Conservation (phyloP, 2,113 vertebrate genomes). For the Rhagologus leucostigma region DNA sequence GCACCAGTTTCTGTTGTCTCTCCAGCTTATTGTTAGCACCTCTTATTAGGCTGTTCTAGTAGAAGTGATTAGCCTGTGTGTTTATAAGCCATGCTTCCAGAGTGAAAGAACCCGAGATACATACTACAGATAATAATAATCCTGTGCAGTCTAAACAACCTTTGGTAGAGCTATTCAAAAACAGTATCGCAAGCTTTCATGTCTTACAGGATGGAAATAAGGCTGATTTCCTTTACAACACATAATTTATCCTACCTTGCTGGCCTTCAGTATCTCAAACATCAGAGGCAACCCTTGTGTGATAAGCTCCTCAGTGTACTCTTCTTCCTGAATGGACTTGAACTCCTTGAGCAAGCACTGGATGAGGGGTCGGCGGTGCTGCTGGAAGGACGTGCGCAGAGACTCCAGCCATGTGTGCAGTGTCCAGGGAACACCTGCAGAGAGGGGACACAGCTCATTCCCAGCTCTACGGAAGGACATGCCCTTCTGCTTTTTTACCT, state of each 20-base stretch:
- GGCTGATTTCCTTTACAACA: not conserved
- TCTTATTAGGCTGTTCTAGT: not conserved
- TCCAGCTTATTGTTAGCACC: not conserved
- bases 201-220: not conserved
- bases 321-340: conserved; percentile 93
- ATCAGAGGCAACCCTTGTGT: conserved; percentile 92
- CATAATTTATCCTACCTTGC: conserved; percentile 81
- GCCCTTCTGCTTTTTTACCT: not conserved
- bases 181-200: not conserved
- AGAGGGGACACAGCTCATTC: not conserved
- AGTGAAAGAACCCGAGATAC: not conserved
- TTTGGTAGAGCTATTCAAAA: not conserved
- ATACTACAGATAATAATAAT: not conserved
- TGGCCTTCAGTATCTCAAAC: conserved; percentile 94
- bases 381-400: conserved; percentile 88
- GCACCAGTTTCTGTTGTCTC: not conserved
- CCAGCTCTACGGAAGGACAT: not conserved
- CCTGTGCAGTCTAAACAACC: not conserved
- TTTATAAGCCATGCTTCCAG: not conserved
- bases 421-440: conserved; percentile 90
- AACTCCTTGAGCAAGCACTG: conserved; percentile 95
- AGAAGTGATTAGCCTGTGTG: not conserved
- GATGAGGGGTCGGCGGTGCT: conserved; percentile 90
- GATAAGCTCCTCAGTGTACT: conserved; percentile 91
- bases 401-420: conserved; percentile 96